These are phyloP conservation scores for Lamellibrachia columna DNA, from an alignment of 2,888 invertebrate genomes.

Conservation along the genomic window DNA sequence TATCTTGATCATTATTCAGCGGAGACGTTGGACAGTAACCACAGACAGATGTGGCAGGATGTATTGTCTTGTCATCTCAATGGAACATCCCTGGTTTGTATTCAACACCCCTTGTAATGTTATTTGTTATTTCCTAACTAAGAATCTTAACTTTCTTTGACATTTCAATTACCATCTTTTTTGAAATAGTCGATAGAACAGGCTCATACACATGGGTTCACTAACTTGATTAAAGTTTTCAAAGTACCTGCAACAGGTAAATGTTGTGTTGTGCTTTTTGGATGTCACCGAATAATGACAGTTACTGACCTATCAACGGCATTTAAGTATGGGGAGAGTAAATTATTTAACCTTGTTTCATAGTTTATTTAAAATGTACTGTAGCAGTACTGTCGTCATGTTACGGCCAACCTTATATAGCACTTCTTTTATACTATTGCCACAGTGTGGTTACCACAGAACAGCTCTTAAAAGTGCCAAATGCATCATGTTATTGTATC, in stretches of 20 bases:
- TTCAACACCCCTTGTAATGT: background rate
- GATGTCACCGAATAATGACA: background rate
- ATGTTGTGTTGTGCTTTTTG: background rate
- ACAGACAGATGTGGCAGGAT: constrained; percentile 47
- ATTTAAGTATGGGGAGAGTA: background rate
- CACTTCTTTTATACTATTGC: background rate
- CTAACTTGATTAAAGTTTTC: too few species aligned
- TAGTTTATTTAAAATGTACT: background rate
- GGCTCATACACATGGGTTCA: too few species aligned
- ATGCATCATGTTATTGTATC: background rate
- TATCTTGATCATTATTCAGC: constrained; percentile 45
- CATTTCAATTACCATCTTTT: too few species aligned
- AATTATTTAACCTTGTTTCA: background rate
- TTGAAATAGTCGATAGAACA: too few species aligned
- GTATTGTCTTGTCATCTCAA: constrained; percentile 18
- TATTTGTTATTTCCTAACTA: background rate
- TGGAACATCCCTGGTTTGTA: background rate
- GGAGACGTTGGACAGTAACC: constrained; percentile 41
- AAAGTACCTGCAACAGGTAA: too few species aligned
- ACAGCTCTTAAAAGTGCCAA: background rate
- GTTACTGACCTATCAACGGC: background rate
- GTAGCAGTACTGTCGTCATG: too few species aligned
- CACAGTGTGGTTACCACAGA: background rate
- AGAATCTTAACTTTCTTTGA: too few species aligned
- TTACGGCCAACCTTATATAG: background rate